Base-by-base conservation (phyloP, 2,797 vertebrate species). In the Catostomus latipinnis region DNA sequence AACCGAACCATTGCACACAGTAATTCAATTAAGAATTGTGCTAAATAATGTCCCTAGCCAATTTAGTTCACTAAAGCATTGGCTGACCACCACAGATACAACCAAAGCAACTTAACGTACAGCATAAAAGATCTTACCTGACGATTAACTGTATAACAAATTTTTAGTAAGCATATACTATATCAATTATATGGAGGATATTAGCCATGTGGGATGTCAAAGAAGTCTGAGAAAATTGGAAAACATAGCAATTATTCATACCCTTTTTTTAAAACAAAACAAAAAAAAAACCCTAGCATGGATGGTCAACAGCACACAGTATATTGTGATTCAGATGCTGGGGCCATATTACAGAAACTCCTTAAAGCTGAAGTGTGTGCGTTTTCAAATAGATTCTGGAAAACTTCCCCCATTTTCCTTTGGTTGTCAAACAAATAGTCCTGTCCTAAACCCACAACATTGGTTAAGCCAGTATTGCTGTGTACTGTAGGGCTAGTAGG, bases 1-100 rank as follows among this genome's bases (percentile, higher is more conserved):
- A 88, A 83, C 85, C 73, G 46, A 91, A 88, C 84, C 80, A 83
- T 88, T 91, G 87, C 74, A 49, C 86, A 83, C 76, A 84, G 81
- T 84, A 88, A 89, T 88, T 88, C 82, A 83, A 87, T 90, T 85
- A 82, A 46, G 70, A 69, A 82, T 71, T 16, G 65, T 45, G 74
- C 81, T 78, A 81, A 76, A 81, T 86, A 75, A 22, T 63, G 70
- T 82, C 76, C 62, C 67, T 7, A 66, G 81, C 60, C 81, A 75
- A 60, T 66, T 60, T 50, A 68, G 67, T 49, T 10, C 57, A 74
- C 63, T 74, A 78, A 63, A 78, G 71, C 50, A 50, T 57, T 8
- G 71, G 53, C 57, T 76, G 43, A 58, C 6, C 16, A 60, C 53
- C 71, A 53, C 16, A 61, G 52, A 52, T 74, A 49, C 14, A 69